Conservation (phyloP, 2,113 vertebrate species). For the Mustela lutreola region DNA sequence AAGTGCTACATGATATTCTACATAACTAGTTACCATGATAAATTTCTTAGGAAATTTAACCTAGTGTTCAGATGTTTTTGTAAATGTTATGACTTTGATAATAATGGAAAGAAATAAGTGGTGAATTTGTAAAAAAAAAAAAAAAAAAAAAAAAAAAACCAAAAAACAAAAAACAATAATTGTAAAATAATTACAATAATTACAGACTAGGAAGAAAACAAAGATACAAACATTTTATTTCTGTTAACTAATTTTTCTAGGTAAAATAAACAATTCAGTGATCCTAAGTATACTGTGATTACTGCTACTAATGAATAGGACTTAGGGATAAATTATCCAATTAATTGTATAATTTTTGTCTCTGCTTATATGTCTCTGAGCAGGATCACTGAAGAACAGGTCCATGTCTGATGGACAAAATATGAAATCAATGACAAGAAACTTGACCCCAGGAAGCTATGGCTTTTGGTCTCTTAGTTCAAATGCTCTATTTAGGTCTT, state of each 20-base stretch:
- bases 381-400: background rate
- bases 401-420: background rate
- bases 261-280: background rate
- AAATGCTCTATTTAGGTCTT: background rate
- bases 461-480: background rate
- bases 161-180: background rate
- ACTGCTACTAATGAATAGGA: background rate
- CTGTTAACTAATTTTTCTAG: constrained; percentile 15
- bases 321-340: constrained; percentile 43
- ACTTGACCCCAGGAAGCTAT: background rate
- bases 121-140: background rate
- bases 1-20: background rate
- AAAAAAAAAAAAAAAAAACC: background rate
- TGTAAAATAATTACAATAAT: background rate
- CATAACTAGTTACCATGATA: background rate
- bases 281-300: background rate
- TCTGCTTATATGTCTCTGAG: background rate
- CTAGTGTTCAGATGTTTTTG: background rate
- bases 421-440: constrained; percentile 61
- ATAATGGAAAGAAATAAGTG: background rate
- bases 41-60: background rate
- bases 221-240: background rate
- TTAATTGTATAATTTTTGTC: background rate
- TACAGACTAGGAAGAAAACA: background rate
- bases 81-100: background rate